Evolutionary conservation across 53 echinoderm and acorn worm species (phyloP).

Genomic region (Crossaster papposus): DNA sequence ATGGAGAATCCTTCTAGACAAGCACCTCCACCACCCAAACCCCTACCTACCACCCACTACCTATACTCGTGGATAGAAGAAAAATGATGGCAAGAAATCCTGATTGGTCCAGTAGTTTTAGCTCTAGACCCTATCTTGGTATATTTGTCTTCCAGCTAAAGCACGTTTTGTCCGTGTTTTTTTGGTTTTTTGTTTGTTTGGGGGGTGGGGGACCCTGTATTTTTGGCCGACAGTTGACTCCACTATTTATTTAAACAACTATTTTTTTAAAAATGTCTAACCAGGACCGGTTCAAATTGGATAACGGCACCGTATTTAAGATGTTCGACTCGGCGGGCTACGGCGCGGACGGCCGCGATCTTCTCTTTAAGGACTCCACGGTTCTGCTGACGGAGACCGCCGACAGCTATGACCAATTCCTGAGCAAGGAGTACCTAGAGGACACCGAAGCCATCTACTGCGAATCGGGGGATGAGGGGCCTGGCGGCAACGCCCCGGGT

Average conservation of each 20-base stretch:
- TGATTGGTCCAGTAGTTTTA: too few relatives aligned
- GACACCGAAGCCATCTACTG: slow-evolving; percentile 59
- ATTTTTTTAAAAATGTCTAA: slow-evolving; percentile 14
- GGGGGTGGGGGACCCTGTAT: too few relatives aligned
- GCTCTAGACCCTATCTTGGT: too few relatives aligned
- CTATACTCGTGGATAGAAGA: too few relatives aligned
- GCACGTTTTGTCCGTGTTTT: too few relatives aligned
- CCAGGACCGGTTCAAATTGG: slow-evolving; percentile 53
- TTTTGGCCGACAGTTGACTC: neutral
- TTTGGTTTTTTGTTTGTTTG: too few relatives aligned
- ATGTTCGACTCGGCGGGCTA: slow-evolving; percentile 77
- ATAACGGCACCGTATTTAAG: slow-evolving; percentile 55
- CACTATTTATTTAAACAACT: too few relatives aligned
- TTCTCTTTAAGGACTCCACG: slow-evolving; percentile 84
- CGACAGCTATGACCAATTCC: slow-evolving; percentile 58
- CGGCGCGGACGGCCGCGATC: slow-evolving; percentile 8
- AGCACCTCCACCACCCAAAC: too few relatives aligned
- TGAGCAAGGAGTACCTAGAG: slow-evolving; percentile 57
- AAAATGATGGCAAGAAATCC: too few relatives aligned
- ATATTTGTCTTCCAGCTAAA: too few relatives aligned
- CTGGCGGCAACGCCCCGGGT: neutral
- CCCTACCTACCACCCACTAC: too few relatives aligned
- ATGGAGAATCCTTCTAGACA: too few relatives aligned
- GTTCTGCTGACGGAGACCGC: slow-evolving; percentile 34
- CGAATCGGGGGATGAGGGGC: neutral